These are phyloP conservation scores for Pelochelys cantorii DNA, from an alignment of 2,797 vertebrate genomes.

Conservation along the genomic window DNA sequence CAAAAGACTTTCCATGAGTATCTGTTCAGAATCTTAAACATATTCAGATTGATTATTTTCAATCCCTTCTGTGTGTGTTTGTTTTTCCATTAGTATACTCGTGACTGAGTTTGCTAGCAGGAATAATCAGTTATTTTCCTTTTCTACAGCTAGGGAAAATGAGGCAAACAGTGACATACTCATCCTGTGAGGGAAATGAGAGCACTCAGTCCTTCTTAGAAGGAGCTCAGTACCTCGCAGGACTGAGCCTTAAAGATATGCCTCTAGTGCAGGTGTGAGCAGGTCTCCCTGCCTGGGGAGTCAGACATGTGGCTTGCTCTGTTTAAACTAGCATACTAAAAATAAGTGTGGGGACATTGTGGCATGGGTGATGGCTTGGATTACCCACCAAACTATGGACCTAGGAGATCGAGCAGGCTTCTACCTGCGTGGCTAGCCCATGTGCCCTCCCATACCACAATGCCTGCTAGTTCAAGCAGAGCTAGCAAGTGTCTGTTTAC, in stretches of 20 bases:
- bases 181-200: background rate
- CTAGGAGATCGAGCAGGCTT: too few species aligned
- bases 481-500: background rate
- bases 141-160: background rate
- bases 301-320: too few species aligned
- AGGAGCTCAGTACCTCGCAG: background rate
- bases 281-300: background rate
- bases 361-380: background rate
- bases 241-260: fast-evolving
- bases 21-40: background rate
- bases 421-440: background rate
- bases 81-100: fast-evolving
- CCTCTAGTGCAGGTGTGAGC: background rate
- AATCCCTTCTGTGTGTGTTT: background rate
- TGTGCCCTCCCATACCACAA: background rate
- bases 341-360: background rate
- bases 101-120: background rate
- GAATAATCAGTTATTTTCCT: background rate
- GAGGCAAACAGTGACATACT: background rate
- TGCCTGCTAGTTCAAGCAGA: background rate
- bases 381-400: background rate
- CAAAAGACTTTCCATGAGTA: background rate
- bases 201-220: background rate
- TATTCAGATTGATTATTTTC: background rate
- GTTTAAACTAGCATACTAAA: background rate